These are phyloP conservation scores for Pristionchus fissidentatus DNA, from an alignment of 2,888 invertebrate genomes.

Conservation along the genomic window DNA sequence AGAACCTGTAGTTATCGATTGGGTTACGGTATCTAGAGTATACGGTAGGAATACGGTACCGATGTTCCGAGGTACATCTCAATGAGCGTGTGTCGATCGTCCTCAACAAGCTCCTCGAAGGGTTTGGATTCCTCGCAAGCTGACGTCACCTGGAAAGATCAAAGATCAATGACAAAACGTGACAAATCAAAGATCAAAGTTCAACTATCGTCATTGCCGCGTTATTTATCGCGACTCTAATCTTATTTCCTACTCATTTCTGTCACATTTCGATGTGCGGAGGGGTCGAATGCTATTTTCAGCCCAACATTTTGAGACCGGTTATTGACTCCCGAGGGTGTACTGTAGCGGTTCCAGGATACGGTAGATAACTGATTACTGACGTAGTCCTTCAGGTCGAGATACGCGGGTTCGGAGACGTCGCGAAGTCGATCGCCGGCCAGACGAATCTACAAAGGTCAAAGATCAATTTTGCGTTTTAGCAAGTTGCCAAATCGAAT, in stretches of 20 bases:
- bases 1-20: background rate
- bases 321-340: no score
- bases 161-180: no score
- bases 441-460: background rate
- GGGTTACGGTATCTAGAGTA: background rate
- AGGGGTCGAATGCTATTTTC: background rate
- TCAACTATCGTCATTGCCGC: no score
- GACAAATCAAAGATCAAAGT: no score
- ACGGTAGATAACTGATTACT: background rate
- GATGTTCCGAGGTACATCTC: constrained; percentile 9
- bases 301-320: no score
- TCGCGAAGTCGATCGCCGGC: constrained; percentile 30
- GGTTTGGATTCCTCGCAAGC: background rate
- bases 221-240: no score
- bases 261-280: background rate
- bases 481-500: background rate
- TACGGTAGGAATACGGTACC: background rate
- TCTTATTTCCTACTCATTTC: no score
- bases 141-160: background rate
- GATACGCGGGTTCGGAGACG: constrained; percentile 30
- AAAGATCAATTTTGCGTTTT: background rate
- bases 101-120: constrained; percentile 3
- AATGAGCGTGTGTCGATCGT: constrained; percentile 37
- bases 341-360: no score
- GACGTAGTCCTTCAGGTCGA: constrained; percentile 38